Base-by-base conservation (phyloP, 2,113 vertebrate species). In the Petaurus breviceps region DNA sequence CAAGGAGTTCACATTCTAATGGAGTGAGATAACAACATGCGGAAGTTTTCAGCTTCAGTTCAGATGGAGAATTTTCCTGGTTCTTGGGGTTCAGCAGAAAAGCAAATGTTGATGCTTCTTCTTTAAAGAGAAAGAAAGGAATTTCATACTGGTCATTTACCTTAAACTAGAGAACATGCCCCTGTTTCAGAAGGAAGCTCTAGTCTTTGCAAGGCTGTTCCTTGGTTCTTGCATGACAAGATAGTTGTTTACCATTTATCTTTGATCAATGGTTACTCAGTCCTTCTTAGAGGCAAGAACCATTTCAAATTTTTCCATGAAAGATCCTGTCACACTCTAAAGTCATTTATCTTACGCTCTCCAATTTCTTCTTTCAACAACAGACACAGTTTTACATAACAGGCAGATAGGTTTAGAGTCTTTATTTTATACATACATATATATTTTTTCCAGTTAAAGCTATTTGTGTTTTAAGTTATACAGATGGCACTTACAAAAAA, bases 381-480 rank as follows among this genome's bases (percentile, higher is more conserved):
- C 61, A 68, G n/a, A 84, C 37, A 23, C 16, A 84, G 68, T 84
- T 84, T 84, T 84, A 84, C 6, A 84, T 84, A 84, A 84, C n/a
- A 84, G 68, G n/a, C 68, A 43, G 68, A 84, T 84, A 84, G 68
- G 37, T 84, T 84, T 77, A 37, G 68, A 37, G n/a, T 84, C 43
- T 84, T 84, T 84, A 84, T 84, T 84, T 84, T 84, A 84, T 43
- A 84, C 19, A 84, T 43, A 23, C 19, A 24, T 25, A 55, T 84
- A 84, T 84, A 43, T 84, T 84, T 77, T 84, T 43, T 43, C 68
- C n/a, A 84, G 68, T 84, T 84, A n/a, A 84, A 84, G 68, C 68
- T 84, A 84, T 84, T 84, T 84, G 68, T 84, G 68, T 84, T 84
- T 84, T 84, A 84, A 84, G 68, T 84, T 84, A 84, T 84, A 84